A percentile compares a stretch with the other conserved stretches of the same genome.
Conservation (phyloP, 2,888 invertebrate genomes). For the Patella caerulea region DNA sequence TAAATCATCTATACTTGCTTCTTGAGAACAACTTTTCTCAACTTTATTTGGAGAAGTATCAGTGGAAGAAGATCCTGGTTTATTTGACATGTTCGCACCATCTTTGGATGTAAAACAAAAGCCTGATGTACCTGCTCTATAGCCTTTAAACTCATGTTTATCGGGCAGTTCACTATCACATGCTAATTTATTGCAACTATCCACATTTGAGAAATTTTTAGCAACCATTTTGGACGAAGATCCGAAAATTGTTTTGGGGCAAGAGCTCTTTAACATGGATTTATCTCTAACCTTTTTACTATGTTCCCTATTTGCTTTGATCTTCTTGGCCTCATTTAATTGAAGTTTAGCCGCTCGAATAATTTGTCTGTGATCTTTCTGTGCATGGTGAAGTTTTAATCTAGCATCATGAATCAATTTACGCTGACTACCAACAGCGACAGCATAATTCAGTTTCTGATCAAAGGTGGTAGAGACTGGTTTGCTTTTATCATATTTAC, state of each 20-base stretch:
- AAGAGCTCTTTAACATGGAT: neutral
- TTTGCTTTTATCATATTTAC: conserved; percentile 31
- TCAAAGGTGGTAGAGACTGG: conserved; percentile 9
- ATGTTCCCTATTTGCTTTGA: neutral
- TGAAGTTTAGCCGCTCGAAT: conserved; percentile 57
- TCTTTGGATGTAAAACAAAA: neutral
- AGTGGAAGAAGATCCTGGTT: neutral
- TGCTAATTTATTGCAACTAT: neutral
- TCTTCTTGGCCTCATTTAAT: conserved; percentile 31
- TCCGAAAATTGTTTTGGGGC: conserved; percentile 7
- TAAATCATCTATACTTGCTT: conserved; percentile 84
- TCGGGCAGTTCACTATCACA: too few relatives aligned
- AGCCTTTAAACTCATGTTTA: too few relatives aligned
- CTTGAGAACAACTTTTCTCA: conserved; percentile 80
- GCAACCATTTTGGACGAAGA: conserved; percentile 8
- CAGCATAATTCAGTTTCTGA: conserved; percentile 51
- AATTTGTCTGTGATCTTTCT: conserved; percentile 59
- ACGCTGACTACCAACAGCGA: conserved; percentile 38
- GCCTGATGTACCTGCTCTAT: too few relatives aligned
- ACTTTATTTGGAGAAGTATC: conserved; percentile 26
- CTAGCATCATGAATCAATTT: conserved; percentile 54
- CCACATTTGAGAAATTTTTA: conserved; percentile 12
- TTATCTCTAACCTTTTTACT: neutral
- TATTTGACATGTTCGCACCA: neutral
- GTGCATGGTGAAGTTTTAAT: conserved; percentile 53